Conservation (phyloP, 2,113 vertebrate genomes). For the Psephotus haematonotus region DNA sequence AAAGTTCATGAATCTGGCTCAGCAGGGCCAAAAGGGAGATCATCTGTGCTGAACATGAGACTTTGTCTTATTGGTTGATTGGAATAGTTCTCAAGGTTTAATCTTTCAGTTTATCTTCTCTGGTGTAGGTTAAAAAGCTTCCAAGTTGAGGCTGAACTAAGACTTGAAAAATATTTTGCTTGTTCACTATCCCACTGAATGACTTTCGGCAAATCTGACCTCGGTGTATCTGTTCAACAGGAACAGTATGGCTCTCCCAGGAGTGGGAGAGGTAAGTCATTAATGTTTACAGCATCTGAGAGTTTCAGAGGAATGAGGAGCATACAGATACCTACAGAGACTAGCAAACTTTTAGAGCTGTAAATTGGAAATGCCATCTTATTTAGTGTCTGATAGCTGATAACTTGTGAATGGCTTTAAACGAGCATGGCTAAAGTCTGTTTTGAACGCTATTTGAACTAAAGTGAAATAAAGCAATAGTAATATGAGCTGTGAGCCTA, state of each 20-base stretch:
- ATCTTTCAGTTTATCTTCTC: neutral
- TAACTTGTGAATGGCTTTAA: neutral
- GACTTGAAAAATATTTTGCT: neutral
- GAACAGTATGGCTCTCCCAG: neutral
- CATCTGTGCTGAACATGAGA: neutral
- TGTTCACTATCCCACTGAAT: neutral
- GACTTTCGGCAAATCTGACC: neutral
- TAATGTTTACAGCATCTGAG: neutral
- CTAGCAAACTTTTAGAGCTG: neutral
- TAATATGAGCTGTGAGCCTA: neutral
- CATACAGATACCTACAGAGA: neutral
- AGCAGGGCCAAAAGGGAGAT: neutral
- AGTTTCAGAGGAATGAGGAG: neutral
- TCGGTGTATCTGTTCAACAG: neutral
- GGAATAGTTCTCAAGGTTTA: neutral
- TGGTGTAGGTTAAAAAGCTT: neutral
- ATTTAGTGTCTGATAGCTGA: neutral
- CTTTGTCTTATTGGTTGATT: neutral
- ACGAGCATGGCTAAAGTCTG: neutral
- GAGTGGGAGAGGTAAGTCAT: neutral
- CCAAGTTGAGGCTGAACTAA: neutral
- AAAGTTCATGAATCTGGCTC: neutral
- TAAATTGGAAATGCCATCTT: neutral
- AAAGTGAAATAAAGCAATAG: neutral
- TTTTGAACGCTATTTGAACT: neutral